Evolutionary conservation across 2,113 vertebrate genomes (phyloP).

Genomic region (Lepus europaeus): DNA sequence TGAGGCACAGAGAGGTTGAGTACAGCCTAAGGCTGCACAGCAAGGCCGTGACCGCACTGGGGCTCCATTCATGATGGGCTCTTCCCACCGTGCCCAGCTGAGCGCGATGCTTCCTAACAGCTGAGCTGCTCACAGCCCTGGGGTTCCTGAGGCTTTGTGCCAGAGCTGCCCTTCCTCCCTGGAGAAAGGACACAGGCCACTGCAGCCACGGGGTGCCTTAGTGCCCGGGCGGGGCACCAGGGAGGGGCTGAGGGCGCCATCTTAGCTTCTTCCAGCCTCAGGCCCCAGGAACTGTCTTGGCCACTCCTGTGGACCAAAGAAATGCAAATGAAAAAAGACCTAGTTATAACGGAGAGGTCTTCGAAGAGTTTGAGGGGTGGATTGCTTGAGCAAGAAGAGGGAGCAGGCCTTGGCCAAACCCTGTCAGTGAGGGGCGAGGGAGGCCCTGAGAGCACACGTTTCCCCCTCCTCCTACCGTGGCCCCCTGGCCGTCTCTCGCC

Average conservation of each 20-base stretch:
- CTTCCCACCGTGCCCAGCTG: not conserved
- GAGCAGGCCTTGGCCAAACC: no score
- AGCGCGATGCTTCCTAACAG: not conserved
- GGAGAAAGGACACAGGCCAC: not conserved
- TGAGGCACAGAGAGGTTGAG: not conserved
- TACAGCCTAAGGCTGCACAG: not conserved
- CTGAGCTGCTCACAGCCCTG: not conserved
- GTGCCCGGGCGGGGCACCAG: not conserved
- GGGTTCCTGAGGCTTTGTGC: not conserved
- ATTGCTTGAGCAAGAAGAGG: not conserved
- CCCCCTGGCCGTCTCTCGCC: not conserved
- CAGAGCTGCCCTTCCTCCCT: not conserved
- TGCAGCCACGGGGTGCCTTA: accelerated
- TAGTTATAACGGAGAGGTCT: not conserved
- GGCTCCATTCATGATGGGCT: not conserved
- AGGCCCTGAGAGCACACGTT: not conserved
- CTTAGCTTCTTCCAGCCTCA: not conserved
- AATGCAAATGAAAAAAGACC: not conserved
- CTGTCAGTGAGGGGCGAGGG: accelerated
- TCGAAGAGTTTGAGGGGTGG: not conserved
- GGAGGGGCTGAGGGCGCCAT: accelerated
- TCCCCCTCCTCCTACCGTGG: accelerated
- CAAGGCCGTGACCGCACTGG: accelerated
- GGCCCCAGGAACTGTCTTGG: not conserved
- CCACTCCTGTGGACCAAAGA: not conserved